phyloP scores from a whole-genome alignment of 2,113 vertebrate genomes.

The Daubentonia madagascariensis region DNA sequence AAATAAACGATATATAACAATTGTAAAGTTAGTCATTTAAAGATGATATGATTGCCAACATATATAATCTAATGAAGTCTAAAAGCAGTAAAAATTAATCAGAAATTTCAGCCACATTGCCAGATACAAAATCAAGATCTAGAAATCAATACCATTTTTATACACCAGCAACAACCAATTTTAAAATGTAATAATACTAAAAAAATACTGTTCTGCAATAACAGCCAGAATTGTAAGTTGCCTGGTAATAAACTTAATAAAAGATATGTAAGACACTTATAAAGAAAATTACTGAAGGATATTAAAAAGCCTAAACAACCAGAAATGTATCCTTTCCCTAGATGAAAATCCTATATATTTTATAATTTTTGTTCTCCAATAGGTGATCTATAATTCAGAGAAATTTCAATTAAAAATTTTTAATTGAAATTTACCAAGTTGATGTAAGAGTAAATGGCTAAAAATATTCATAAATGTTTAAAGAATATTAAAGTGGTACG shows the following conservation, averaged over 20 bases:
- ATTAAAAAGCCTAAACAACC: not conserved
- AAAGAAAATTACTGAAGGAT: conserved; percentile 4
- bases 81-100: conserved; percentile 55
- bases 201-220: not conserved
- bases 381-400: not conserved
- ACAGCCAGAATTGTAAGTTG: conserved; percentile 10
- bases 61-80: conserved; percentile 52
- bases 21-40: conserved; percentile 25
- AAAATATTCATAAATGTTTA: not conserved
- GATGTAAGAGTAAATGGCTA: not conserved
- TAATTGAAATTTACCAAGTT: not conserved
- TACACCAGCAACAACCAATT: not conserved
- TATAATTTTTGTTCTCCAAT: not conserved
- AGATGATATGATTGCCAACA: conserved; percentile 36
- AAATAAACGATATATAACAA: conserved; percentile 49
- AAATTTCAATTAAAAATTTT: not conserved
- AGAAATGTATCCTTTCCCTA: not conserved
- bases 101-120: conserved; percentile 34
- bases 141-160: conserved; percentile 53
- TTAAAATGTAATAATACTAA: conserved; percentile 53
- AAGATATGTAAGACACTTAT: conserved; percentile 38
- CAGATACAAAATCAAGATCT: conserved; percentile 9
- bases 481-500: not conserved
- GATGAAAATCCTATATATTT: not conserved
- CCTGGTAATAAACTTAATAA: conserved; percentile 35